Base-by-base conservation (phyloP, 2,888 invertebrate species). In the Drosophila nigricruria region DNA sequence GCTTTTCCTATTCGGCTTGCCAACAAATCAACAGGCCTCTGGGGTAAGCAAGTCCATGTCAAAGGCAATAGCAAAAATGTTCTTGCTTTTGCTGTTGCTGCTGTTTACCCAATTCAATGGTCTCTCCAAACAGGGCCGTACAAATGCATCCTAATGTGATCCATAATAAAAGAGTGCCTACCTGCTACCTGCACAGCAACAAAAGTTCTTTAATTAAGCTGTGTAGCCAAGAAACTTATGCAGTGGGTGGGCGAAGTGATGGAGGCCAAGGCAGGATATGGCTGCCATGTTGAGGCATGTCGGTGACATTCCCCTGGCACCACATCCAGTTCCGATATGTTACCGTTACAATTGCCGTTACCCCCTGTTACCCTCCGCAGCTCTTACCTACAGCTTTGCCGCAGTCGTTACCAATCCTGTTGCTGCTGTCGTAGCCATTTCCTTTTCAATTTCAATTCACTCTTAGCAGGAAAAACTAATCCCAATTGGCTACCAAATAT, bases 401-500 rank as follows among this genome's bases (percentile, higher is more conserved):
- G 27, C 47, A 49, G 45, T 43, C 16, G 73, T 56, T 43, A 43
- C 75, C 14, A 14, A 52, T 62, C 5, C 58, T 30, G 70, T 70
- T 60, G 45, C 40, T 40, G 40, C 47, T 23, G 18, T 54, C 42
- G 49, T 56, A 53, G 54, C 43, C 43, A 36, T 42, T 79, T 80
- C 66, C 74, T 74, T 80, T 89, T 81, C 89, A 81, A 81, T 89
- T 85, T 84, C 88, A 82, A 85, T 79, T 85, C 81, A 75, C 70
- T 73, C 64, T 78, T 76, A 77, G 71, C 59, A 64, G 59, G 65
- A 72, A 77, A 74, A 74, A 82, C 60, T 82, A 84, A 88, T 84
- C 84, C 84, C 84, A 74, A 76, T 85, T 70, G 90, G 76, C 90
- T 88, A 89, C 86, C 90, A 84, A 84, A 84, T 84, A 89, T 84